Base-by-base conservation (phyloP, 2,797 vertebrate species). In the Pristis pectinata region DNA sequence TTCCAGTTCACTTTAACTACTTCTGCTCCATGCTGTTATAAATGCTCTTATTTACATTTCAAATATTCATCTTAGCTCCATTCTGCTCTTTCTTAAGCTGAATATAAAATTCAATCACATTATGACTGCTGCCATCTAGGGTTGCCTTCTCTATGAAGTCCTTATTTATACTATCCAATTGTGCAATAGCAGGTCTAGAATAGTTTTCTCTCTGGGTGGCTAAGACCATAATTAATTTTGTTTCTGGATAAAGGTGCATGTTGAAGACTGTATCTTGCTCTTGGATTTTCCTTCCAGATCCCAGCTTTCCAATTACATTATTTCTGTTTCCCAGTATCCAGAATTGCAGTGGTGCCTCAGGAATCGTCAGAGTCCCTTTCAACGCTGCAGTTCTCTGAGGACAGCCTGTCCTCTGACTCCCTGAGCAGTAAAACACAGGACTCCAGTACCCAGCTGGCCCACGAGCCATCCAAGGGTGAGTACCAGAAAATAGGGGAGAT, bases 301-400 rank as follows among this genome's bases (percentile, higher is more conserved):
- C 22, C 80, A 83, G 24, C 17, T 5, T 24, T 34, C 27, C 3
- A 49, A 4, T 85, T 10, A 56, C 11, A 24, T 27, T 30, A 34
- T 30, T 56, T 85, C 27, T 56, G 24, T 85, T 56, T 85, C 27
- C 30, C 49, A 85, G 82, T 0, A 56, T 1, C 82, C 82, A 53
- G 17, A 13, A 0, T 5, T 13, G 13, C n/a, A 30, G 1, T 49
- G 0, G 1, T 0, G 49, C 11, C n/a, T 41, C 27, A 56, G 0
- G 44, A 34, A 30, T 85, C 82, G 24, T 53, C 27, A 6, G 82
- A 2, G 9, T 56, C 27, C 11, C 24, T 30, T 10, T 27, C 8
- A 30, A 4, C 13, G 56, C 0, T 56, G 49, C 27, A 85, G 15
- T 85, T 56, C 82, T 85, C 49, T 34, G 49, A 56, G 30, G 82